Percentiles rank a stretch among this genome's conserved stretches.
Evolutionary conservation across 2,113 vertebrate species (phyloP).

Genomic region (Apaloderma vittatum): DNA sequence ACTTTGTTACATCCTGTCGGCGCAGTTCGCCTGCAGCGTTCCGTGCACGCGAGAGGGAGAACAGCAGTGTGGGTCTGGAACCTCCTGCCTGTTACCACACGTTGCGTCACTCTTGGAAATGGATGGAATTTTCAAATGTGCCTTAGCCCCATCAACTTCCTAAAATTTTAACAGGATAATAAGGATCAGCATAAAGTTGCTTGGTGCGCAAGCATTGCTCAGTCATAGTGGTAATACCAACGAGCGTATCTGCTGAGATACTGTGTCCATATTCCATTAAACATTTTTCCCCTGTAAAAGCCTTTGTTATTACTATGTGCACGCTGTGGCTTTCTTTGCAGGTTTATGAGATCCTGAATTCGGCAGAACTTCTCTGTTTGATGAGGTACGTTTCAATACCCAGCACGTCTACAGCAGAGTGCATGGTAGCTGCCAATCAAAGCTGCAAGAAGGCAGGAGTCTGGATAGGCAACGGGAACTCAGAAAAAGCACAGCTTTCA

Average conservation of each 20-base stretch:
- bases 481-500: constrained; percentile 82
- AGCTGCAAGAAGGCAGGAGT: constrained; percentile 70
- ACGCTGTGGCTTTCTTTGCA: constrained; percentile 31
- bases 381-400: constrained; percentile 84
- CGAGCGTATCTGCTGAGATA: neutral
- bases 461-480: constrained; percentile 90
- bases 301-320: neutral
- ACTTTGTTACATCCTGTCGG: neutral
- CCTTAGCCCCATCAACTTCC: neutral
- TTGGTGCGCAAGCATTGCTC: neutral
- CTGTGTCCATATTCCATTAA: neutral
- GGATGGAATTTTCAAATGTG: neutral
- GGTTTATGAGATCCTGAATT: constrained; percentile 92
- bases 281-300: neutral
- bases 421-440: constrained; percentile 79
- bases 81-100: neutral
- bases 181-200: neutral
- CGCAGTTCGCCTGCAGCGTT: neutral
- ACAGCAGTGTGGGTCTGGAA: neutral
- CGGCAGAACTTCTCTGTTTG: constrained; percentile 90
- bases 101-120: accelerated
- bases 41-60: neutral
- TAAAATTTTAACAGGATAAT: neutral
- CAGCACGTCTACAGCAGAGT: constrained; percentile 81
- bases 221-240: neutral